These are phyloP conservation scores for Callyntrura guangdongensis DNA, from an alignment of 2,888 invertebrate species.

Conservation along the genomic window DNA sequence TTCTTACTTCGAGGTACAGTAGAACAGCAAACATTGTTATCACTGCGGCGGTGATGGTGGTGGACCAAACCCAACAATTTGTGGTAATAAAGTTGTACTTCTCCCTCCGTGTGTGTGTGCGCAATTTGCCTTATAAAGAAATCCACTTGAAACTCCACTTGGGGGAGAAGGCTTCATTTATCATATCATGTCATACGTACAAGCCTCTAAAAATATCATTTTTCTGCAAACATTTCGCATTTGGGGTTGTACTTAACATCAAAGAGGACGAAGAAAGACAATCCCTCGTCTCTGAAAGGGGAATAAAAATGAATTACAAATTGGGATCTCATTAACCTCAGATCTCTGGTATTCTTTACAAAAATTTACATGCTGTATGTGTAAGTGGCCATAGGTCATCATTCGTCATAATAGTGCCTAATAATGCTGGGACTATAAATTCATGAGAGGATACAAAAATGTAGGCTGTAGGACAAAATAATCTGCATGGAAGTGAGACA, in stretches of 20 bases:
- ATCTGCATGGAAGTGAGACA: slow-evolving; percentile 8
- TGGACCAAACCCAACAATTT: slow-evolving; percentile 62
- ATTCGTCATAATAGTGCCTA: slow-evolving; percentile 43
- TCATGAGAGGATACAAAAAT: neutral
- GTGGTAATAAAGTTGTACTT: slow-evolving; percentile 57
- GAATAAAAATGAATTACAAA: slow-evolving; percentile 60
- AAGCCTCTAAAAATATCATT: slow-evolving; percentile 32
- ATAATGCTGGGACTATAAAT: slow-evolving; percentile 41
- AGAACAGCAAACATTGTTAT: slow-evolving; percentile 40
- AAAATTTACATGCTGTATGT: slow-evolving; percentile 59
- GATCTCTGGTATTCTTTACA: slow-evolving; percentile 50
- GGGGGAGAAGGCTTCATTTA: slow-evolving; percentile 51
- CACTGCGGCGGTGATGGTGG: neutral
- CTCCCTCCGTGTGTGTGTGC: neutral
- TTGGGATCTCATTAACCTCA: slow-evolving; percentile 78
- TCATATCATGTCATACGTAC: slow-evolving; percentile 32
- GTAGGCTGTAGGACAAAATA: slow-evolving; percentile 40
- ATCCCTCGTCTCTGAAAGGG: slow-evolving; percentile 41
- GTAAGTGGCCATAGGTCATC: slow-evolving; percentile 51
- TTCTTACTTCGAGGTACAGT: slow-evolving; percentile 4
- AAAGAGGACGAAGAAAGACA: slow-evolving; percentile 59
- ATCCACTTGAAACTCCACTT: slow-evolving; percentile 45
- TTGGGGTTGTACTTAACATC: slow-evolving; percentile 12
- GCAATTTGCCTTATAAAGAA: slow-evolving; percentile 42
- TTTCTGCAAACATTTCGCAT: neutral